phyloP scores from a whole-genome alignment of 2,113 vertebrate species.

The Chrysochloris asiatica region DNA sequence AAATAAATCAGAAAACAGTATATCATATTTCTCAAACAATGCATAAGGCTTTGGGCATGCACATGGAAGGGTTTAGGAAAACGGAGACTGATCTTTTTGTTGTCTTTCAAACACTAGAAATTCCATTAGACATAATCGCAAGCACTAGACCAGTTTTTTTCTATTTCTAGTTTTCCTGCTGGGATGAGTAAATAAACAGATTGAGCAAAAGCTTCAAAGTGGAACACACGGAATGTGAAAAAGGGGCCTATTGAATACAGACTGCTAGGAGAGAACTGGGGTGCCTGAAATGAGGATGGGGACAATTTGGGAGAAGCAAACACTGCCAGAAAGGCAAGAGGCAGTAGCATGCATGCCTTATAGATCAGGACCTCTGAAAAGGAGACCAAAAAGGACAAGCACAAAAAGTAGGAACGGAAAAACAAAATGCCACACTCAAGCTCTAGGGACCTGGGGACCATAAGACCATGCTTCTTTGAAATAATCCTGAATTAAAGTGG shows the following conservation, averaged over 20 bases:
- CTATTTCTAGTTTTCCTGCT: slow-evolving; percentile 54
- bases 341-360: not conserved
- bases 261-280: not conserved
- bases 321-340: not conserved
- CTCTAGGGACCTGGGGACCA: not conserved
- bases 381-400: not conserved
- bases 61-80: slow-evolving; percentile 23
- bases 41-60: not conserved
- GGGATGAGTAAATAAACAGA: slow-evolving; percentile 68
- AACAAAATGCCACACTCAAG: not conserved
- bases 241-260: not conserved
- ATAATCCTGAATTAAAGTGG: not conserved
- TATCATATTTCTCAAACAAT: slow-evolving; percentile 60
- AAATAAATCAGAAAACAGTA: slow-evolving; percentile 58
- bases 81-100: slow-evolving; percentile 19
- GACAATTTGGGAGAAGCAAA: not conserved
- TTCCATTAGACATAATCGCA: slow-evolving; percentile 38
- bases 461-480: not conserved
- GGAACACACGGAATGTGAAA: slow-evolving; percentile 36
- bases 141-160: slow-evolving; percentile 60
- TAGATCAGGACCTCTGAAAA: not conserved
- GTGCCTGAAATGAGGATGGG: not conserved
- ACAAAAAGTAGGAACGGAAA: not conserved
- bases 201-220: slow-evolving; percentile 54
- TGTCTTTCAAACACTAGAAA: slow-evolving; percentile 56